Conservation (phyloP, 2,113 vertebrate species). For the Bubalus kerabau region DNA sequence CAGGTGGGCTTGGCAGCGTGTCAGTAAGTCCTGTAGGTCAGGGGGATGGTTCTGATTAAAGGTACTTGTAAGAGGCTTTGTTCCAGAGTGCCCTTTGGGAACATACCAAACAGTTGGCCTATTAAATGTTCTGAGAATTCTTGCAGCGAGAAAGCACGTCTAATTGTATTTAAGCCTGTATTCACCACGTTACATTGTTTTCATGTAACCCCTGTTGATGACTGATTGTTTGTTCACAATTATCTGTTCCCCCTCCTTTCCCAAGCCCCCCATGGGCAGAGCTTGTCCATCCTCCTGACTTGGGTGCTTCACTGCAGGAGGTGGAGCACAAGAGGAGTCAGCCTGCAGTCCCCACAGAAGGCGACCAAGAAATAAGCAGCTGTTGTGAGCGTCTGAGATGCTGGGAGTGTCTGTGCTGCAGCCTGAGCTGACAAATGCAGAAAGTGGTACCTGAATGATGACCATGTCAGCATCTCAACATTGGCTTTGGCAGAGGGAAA, state of each 20-base stretch:
- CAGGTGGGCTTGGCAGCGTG: fast-evolving
- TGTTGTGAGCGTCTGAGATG: fast-evolving
- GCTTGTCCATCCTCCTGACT: not conserved
- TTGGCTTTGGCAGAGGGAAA: not conserved
- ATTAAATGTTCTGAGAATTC: not conserved
- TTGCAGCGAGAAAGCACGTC: fast-evolving
- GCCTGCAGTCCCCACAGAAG: not conserved
- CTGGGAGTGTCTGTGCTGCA: not conserved
- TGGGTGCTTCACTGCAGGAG: not conserved
- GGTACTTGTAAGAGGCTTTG: too few relatives aligned
- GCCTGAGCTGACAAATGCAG: not conserved
- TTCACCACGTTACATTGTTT: fast-evolving
- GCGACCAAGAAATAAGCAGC: fast-evolving
- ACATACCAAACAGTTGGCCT: fast-evolving
- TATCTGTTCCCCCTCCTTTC: not conserved
- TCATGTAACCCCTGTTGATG: too few relatives aligned
- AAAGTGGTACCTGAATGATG: fast-evolving
- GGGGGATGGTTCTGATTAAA: not conserved
- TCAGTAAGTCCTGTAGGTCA: too few relatives aligned
- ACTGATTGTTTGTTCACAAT: fast-evolving
- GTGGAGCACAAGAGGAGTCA: not conserved
- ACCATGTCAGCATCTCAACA: fast-evolving
- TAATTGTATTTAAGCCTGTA: not conserved
- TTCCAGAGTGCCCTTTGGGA: not conserved
- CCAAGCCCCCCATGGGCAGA: fast-evolving